phyloP scores from a whole-genome alignment of 2,888 invertebrate species.

The Cheilosia soror region DNA sequence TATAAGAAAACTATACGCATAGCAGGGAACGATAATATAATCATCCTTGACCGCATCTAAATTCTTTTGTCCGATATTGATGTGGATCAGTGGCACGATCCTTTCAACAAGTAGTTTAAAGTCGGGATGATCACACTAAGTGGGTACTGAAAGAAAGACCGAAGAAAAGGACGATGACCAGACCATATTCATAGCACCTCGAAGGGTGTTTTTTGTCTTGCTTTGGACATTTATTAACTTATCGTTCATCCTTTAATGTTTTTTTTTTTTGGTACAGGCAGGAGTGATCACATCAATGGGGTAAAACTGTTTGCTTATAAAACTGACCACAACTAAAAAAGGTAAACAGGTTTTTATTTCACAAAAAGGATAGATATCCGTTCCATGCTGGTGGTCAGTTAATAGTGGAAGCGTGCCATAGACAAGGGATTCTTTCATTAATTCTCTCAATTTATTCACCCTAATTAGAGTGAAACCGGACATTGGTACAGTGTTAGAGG shows the following conservation, averaged over 20 bases:
- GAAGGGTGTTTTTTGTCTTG: constrained; percentile 17
- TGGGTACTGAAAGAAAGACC: constrained; percentile 17
- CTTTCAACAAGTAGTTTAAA: constrained; percentile 55
- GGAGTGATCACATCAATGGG: constrained; percentile 26
- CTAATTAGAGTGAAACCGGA: neutral
- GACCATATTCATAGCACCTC: neutral
- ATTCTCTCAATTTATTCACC: neutral
- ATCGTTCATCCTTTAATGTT: constrained; percentile 10
- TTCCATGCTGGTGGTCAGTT: constrained; percentile 40
- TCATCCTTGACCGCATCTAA: constrained; percentile 58
- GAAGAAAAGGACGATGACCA: constrained; percentile 40
- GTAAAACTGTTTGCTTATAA: constrained; percentile 18
- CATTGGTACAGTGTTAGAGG: too few relatives aligned
- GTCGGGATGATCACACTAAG: constrained; percentile 21
- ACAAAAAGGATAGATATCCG: neutral
- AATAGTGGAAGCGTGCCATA: neutral
- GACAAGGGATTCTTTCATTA: neutral
- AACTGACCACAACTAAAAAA: constrained; percentile 37
- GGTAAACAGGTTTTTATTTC: constrained; percentile 34
- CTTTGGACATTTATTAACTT: constrained; percentile 34
- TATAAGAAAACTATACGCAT: constrained; percentile 3
- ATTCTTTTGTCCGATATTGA: constrained; percentile 34
- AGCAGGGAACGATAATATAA: neutral
- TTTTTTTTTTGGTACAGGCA: constrained; percentile 1
- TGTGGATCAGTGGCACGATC: constrained; percentile 55